These are phyloP conservation scores for Champsocephalus esox DNA, from an alignment of 2,797 vertebrate species.

Conservation along the genomic window DNA sequence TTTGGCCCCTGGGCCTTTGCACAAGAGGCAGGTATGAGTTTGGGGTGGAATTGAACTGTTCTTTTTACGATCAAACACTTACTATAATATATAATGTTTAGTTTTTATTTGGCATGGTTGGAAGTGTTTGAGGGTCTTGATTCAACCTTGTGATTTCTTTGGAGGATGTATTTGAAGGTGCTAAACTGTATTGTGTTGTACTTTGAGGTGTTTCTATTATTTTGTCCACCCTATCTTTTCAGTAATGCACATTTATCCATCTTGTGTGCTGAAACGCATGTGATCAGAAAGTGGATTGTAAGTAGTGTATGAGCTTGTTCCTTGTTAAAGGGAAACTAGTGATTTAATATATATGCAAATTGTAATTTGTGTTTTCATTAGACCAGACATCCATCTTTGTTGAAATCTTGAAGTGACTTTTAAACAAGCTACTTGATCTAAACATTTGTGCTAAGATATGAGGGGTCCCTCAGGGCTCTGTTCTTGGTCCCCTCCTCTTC, in stretches of 20 bases:
- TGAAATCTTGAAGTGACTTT: background rate
- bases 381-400: conserved; percentile 13
- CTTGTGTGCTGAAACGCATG: background rate
- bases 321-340: conserved; percentile 10
- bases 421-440: conserved; percentile 4
- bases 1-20: no score
- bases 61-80: no score
- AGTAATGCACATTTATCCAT: background rate
- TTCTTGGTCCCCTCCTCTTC: no score
- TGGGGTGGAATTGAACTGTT: no score
- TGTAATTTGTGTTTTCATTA: conserved; percentile 24
- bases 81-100: background rate
- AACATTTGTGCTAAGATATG: conserved; percentile 6
- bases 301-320: conserved; percentile 1
- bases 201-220: conserved; percentile 2
- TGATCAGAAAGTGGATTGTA: conserved; percentile 20
- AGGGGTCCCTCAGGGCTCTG: no score
- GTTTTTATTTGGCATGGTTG: background rate
- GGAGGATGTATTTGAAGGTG: background rate
- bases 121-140: background rate
- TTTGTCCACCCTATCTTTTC: background rate
- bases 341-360: conserved; percentile 39
- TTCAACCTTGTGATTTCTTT: background rate
- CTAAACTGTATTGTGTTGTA: background rate
- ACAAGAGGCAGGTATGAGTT: no score